Evolutionary conservation across 2,113 vertebrate genomes (phyloP).

Genomic region (Chionis minor): DNA sequence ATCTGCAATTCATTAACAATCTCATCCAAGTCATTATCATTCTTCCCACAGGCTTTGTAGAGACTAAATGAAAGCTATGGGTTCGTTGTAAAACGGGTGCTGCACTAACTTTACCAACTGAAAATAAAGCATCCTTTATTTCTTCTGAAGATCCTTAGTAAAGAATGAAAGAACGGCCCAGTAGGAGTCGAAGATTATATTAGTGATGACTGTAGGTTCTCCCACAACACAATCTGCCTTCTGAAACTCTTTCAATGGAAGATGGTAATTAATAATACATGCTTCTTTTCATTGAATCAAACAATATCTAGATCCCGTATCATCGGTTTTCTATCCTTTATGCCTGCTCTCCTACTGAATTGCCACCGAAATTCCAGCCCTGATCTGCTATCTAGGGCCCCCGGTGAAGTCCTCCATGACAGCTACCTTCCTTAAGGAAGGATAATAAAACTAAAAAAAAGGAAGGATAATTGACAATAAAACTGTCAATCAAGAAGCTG

Average conservation of each 20-base stretch:
- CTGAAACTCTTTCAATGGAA: not conserved
- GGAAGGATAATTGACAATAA: too few species aligned
- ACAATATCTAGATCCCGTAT: not conserved
- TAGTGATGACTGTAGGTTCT: not conserved
- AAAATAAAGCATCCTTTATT: not conserved
- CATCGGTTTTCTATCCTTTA: not conserved
- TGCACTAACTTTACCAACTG: not conserved
- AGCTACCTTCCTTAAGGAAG: not conserved
- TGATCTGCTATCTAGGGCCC: not conserved
- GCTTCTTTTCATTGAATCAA: not conserved
- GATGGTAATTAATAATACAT: not conserved
- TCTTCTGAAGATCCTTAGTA: not conserved
- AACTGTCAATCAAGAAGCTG: not conserved
- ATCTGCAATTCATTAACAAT: not conserved
- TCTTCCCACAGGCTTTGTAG: not conserved
- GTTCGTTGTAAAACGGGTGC: not conserved
- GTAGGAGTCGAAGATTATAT: not conserved
- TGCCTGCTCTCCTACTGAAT: not conserved
- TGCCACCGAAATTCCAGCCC: not conserved
- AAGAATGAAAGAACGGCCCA: not conserved
- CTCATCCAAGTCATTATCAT: not conserved
- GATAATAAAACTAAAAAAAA: too few species aligned
- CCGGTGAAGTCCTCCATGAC: not conserved
- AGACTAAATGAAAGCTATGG: not conserved
- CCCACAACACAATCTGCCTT: not conserved